phyloP scores from a whole-genome alignment of 2,888 invertebrate genomes.

The Lasioglossum leucozonium region DNA sequence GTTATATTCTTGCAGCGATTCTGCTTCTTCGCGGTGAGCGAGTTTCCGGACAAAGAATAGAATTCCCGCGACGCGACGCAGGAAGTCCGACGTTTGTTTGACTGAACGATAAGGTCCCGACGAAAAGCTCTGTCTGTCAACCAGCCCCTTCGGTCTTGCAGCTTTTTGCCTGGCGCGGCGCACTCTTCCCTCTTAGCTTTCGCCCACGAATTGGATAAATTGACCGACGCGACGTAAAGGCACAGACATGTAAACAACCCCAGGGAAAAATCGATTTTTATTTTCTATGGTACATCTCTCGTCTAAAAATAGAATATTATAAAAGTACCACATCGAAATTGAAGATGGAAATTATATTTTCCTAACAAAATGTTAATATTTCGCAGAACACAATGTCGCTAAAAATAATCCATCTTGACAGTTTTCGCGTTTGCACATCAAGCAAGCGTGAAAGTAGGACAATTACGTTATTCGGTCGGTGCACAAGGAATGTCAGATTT shows the following conservation, averaged over 20 bases:
- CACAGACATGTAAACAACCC: not conserved
- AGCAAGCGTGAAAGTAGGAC: slow-evolving; percentile 4
- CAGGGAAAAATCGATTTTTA: not conserved
- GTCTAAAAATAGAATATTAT: not conserved
- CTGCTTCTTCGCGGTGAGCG: not conserved
- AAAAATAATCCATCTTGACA: not conserved
- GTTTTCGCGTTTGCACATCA: not conserved
- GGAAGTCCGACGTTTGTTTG: slow-evolving; percentile 57
- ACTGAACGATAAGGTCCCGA: slow-evolving; percentile 41
- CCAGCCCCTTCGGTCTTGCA: slow-evolving; percentile 27
- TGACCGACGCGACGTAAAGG: not conserved
- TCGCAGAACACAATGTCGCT: not conserved
- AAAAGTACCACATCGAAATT: not conserved
- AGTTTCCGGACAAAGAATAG: slow-evolving; percentile 35
- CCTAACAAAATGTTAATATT: not conserved
- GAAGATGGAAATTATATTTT: not conserved
- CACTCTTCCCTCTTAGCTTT: not conserved
- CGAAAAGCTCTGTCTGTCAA: slow-evolving; percentile 44
- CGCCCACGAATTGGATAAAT: not conserved
- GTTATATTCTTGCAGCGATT: slow-evolving; percentile 38
- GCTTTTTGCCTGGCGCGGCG: not conserved
- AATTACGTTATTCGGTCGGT: slow-evolving; percentile 1
- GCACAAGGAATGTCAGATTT: slow-evolving; percentile 2
- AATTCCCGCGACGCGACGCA: slow-evolving; percentile 34
- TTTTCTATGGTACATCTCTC: not conserved